phyloP scores from a whole-genome alignment of 2,888 invertebrate species.

The Ophioninae sp. region DNA sequence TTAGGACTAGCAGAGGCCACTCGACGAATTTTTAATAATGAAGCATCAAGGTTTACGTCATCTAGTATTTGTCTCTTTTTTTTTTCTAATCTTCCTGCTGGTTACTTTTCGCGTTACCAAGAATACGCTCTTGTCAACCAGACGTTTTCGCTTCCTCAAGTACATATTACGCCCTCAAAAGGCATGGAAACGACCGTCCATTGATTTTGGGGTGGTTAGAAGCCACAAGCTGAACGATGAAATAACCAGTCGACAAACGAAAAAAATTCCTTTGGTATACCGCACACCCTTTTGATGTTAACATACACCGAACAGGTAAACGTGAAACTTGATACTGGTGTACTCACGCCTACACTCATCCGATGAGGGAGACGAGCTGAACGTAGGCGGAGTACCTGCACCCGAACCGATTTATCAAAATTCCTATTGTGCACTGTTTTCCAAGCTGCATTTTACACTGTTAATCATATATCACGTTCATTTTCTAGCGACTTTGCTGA shows the following conservation, averaged over 20 bases:
- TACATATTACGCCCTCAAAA: background rate
- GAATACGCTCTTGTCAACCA: too few species aligned
- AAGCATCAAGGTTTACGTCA: too few species aligned
- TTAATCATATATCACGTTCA: background rate
- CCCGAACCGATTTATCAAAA: background rate
- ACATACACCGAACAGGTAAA: background rate
- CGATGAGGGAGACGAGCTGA: background rate
- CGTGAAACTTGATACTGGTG: background rate
- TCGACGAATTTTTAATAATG: too few species aligned
- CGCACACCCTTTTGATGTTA: constrained; percentile 31
- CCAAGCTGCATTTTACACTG: background rate
- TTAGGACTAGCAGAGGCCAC: too few species aligned
- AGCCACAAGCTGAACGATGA: constrained; percentile 17
- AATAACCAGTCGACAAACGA: constrained; percentile 7
- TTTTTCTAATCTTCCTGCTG: too few species aligned
- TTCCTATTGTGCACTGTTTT: background rate
- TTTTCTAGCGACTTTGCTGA: background rate
- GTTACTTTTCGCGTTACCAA: too few species aligned
- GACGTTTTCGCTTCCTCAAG: background rate
- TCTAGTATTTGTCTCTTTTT: too few species aligned
- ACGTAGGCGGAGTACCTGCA: background rate
- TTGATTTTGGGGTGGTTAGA: constrained; percentile 29
- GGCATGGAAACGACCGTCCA: constrained; percentile 28
- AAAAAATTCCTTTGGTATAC: background rate
- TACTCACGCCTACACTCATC: background rate